These are phyloP conservation scores for Vesta saturnalis DNA, from an alignment of 2,888 invertebrate species.

Conservation along the genomic window DNA sequence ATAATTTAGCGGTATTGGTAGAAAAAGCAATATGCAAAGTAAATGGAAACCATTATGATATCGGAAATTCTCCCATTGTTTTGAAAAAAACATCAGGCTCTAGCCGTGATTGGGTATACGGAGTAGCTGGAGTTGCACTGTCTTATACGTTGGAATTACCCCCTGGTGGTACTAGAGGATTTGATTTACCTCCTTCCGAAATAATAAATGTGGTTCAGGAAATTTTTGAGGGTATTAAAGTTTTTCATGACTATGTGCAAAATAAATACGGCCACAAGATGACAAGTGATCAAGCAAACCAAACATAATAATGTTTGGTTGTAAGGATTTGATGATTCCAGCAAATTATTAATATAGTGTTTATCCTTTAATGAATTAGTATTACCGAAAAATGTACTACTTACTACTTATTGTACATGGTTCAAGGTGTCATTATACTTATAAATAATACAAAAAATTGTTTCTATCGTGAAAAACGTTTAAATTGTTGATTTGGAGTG, in stretches of 20 bases:
- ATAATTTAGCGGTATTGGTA: constrained; percentile 61
- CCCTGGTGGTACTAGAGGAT: constrained; percentile 65
- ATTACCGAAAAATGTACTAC: no score
- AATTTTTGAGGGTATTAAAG: constrained; percentile 69
- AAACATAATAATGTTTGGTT: no score
- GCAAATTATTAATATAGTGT: no score
- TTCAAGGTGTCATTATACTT: no score
- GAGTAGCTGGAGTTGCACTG: constrained; percentile 66
- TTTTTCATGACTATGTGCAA: constrained; percentile 68
- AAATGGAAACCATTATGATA: constrained; percentile 62
- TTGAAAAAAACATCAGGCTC: constrained; percentile 70
- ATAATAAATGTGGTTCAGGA: constrained; percentile 68
- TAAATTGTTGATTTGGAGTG: no score
- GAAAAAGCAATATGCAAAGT: constrained; percentile 59
- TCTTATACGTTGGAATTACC: constrained; percentile 74
- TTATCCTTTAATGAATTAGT: no score
- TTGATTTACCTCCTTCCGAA: constrained; percentile 66
- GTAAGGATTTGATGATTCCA: no score
- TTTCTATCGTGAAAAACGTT: no score
- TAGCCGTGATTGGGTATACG: constrained; percentile 73
- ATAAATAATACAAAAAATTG: no score
- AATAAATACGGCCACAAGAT: constrained; percentile 63
- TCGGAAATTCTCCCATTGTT: constrained; percentile 61
- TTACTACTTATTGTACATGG: no score
- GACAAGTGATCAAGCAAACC: no score